phyloP scores from a whole-genome alignment of 2,113 vertebrate species.

The Hiodon alosoides region DNA sequence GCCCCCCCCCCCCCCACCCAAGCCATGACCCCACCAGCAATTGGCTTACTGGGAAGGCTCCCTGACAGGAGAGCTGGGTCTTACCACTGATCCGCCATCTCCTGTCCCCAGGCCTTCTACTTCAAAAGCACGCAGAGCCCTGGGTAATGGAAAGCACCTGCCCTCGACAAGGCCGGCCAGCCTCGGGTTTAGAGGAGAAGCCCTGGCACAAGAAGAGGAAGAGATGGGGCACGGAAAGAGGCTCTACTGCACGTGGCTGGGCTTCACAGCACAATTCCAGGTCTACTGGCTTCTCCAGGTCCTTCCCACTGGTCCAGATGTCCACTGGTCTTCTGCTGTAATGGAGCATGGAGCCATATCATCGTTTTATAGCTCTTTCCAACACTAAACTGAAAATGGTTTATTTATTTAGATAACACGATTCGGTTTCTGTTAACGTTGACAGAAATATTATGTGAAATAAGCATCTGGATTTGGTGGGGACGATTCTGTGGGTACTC shows the following conservation, averaged over 20 bases:
- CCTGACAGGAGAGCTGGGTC: constrained; percentile 24
- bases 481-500: too few species aligned
- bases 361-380: too few species aligned
- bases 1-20: background rate
- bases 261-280: background rate
- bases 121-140: constrained; percentile 38
- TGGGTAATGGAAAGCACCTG: constrained; percentile 42
- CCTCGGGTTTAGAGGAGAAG: constrained; percentile 32
- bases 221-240: background rate
- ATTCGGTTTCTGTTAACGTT: too few species aligned
- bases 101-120: constrained; percentile 28
- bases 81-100: constrained; percentile 42
- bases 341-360: too few species aligned
- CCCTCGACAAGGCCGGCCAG: constrained; percentile 22
- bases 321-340: too few species aligned
- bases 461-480: too few species aligned
- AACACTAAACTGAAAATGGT: too few species aligned
- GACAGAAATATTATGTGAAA: too few species aligned
- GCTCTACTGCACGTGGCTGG: background rate
- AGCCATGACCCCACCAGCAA: constrained; percentile 13
- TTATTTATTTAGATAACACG: too few species aligned
- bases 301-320: too few species aligned
- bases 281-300: background rate
- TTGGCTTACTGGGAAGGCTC: constrained; percentile 26
- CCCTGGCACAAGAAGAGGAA: constrained; percentile 31